phyloP scores from a whole-genome alignment of 2,888 invertebrate species.

The Yponomeuta malinellus region DNA sequence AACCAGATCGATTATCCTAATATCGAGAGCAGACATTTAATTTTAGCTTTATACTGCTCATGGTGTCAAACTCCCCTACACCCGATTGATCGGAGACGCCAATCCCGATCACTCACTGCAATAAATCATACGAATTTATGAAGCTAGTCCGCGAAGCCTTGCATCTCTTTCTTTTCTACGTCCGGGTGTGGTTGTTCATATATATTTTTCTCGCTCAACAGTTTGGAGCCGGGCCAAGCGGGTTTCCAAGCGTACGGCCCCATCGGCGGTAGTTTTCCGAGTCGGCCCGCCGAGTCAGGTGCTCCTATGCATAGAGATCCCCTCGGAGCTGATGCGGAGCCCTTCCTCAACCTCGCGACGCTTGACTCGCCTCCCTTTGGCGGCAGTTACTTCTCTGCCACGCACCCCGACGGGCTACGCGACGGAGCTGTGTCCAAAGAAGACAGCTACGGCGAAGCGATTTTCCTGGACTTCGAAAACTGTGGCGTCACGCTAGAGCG shows the following conservation, averaged over 20 bases:
- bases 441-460: slow-evolving; percentile 65
- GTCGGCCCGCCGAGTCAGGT: slow-evolving; percentile 66
- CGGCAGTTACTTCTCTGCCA: slow-evolving; percentile 40
- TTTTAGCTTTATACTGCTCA: slow-evolving; percentile 53
- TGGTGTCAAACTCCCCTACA: slow-evolving; percentile 61
- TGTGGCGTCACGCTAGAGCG: slow-evolving; percentile 43
- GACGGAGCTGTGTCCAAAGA: slow-evolving; percentile 48
- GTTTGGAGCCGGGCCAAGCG: slow-evolving; percentile 76
- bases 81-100: slow-evolving; percentile 61
- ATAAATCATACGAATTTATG: slow-evolving; percentile 68
- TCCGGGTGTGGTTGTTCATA: slow-evolving; percentile 59
- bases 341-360: slow-evolving; percentile 39
- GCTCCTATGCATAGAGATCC: slow-evolving; percentile 55
- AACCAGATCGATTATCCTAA: slow-evolving; percentile 33
- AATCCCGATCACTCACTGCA: slow-evolving; percentile 63
- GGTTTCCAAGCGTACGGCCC: slow-evolving; percentile 70
- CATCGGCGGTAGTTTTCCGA: slow-evolving; percentile 73
- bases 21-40: slow-evolving; percentile 45
- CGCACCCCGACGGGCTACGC: slow-evolving; percentile 38
- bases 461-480: slow-evolving; percentile 65
- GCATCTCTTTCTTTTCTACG: slow-evolving; percentile 67
- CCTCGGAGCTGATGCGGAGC: slow-evolving; percentile 21
- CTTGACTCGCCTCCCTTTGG: slow-evolving; percentile 52
- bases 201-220: slow-evolving; percentile 75
- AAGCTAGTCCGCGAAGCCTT: slow-evolving; percentile 54